Evolutionary conservation across 1,140 invertebrate genomes (phyloP).

Genomic region (Coenobita brevimanus): DNA sequence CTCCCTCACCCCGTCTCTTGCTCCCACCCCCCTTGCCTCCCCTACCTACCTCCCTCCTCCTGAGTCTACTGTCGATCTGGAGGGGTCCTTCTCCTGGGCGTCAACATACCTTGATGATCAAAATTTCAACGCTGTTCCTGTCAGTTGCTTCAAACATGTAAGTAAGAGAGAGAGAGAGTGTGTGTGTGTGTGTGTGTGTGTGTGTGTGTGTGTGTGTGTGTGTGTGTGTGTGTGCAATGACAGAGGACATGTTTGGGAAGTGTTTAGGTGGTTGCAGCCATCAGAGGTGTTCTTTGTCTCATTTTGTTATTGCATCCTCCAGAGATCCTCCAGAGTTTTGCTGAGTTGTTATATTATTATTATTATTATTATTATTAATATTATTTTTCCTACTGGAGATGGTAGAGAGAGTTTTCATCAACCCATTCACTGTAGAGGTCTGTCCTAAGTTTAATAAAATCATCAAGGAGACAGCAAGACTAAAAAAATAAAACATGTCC

Average conservation of each 20-base stretch:
- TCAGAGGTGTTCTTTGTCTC: no score
- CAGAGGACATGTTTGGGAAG: no score
- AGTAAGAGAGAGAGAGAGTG: slow-evolving; percentile 68
- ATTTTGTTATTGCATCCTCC: no score
- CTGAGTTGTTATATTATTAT: neutral
- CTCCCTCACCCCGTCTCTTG: neutral
- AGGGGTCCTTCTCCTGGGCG: slow-evolving; percentile 55
- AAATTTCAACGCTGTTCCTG: slow-evolving; percentile 88
- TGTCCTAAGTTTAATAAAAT: no score
- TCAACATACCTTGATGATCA: slow-evolving; percentile 78
- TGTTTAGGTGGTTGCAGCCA: no score
- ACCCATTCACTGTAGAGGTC: no score
- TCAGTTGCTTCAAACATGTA: slow-evolving; percentile 91
- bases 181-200: neutral
- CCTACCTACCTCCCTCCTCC: slow-evolving; percentile 57
- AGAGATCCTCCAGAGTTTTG: no score
- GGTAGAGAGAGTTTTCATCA: no score
- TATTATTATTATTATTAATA: neutral
- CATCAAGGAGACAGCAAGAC: no score
- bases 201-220: neutral
- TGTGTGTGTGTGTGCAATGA: neutral
- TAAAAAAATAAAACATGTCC: no score
- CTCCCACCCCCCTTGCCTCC: slow-evolving; percentile 13
- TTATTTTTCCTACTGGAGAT: neutral
- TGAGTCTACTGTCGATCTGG: slow-evolving; percentile 54